A percentile compares a stretch with the other conserved stretches of the same genome.
phyloP scores from a whole-genome alignment of 2,113 vertebrate genomes.

The Micronycteris hirsuta region DNA sequence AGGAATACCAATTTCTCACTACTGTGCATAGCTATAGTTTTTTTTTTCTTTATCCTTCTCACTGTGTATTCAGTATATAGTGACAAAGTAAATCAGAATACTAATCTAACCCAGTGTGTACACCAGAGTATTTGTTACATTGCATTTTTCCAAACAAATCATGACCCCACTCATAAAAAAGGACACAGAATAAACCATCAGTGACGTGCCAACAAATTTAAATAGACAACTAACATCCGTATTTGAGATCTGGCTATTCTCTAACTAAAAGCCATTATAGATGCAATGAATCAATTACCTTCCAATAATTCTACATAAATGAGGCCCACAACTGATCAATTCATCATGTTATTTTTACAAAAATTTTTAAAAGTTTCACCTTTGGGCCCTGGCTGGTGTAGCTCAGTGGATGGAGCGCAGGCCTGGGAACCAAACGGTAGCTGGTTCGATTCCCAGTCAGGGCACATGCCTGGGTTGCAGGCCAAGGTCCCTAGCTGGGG shows the following conservation, averaged over 20 bases:
- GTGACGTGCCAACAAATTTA: constrained; percentile 8
- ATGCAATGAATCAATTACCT: background rate
- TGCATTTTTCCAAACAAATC: constrained; percentile 31
- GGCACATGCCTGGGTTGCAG: too few species aligned
- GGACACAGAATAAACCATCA: background rate
- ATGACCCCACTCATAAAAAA: constrained; percentile 39
- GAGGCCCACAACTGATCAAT: constrained; percentile 9
- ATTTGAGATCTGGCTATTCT: background rate
- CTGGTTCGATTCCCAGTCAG: too few species aligned
- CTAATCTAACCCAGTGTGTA: constrained; percentile 38
- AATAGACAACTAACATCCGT: background rate
- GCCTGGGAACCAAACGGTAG: too few species aligned
- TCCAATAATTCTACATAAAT: constrained; percentile 21
- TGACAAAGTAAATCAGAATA: constrained; percentile 58
- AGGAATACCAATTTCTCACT: constrained; percentile 33
- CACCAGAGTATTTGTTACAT: background rate
- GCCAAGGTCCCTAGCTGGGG: too few species aligned
- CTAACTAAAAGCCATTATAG: constrained; percentile 15
- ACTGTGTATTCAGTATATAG: constrained; percentile 44
- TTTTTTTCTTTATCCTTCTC: constrained; percentile 25
- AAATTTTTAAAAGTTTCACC: background rate
- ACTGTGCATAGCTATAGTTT: background rate
- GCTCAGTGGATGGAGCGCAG: too few species aligned
- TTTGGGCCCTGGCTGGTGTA: too few species aligned
- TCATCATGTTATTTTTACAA: background rate